Evolutionary conservation across 2,888 invertebrate species (phyloP).

Genomic region (Thumatha senex): DNA sequence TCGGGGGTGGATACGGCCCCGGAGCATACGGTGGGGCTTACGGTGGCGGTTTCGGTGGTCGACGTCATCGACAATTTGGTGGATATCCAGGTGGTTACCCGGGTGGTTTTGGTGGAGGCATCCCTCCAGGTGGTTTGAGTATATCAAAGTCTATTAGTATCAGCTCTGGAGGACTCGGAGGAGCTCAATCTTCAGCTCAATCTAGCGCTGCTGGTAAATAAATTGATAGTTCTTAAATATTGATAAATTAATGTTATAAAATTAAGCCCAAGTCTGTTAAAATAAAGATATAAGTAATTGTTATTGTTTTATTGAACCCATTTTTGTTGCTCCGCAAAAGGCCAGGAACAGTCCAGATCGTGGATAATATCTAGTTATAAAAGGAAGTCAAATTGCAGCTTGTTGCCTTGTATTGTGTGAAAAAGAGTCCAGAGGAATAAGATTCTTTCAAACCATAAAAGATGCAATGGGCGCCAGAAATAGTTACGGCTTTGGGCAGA

Average conservation of each 20-base stretch:
- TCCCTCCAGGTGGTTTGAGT: constrained; percentile 34
- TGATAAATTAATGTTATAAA: not conserved
- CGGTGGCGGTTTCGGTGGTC: not conserved
- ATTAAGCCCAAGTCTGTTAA: too few species aligned
- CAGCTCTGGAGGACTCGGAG: constrained; percentile 24
- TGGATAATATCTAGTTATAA: too few species aligned
- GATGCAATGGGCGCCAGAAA: too few species aligned
- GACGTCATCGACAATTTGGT: not conserved
- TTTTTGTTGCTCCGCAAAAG: too few species aligned
- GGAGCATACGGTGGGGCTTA: not conserved
- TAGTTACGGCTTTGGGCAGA: too few species aligned
- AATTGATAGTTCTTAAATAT: not conserved
- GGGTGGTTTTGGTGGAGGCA: constrained; percentile 6
- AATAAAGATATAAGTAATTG: too few species aligned
- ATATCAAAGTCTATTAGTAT: constrained; percentile 58
- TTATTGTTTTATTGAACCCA: too few species aligned
- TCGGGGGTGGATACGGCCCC: not conserved
- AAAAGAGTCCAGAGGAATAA: too few species aligned
- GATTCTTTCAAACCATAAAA: too few species aligned
- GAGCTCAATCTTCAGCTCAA: constrained; percentile 11
- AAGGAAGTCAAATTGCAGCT: too few species aligned
- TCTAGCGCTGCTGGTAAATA: constrained; percentile 10
- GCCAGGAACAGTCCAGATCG: too few species aligned
- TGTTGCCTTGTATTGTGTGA: too few species aligned
- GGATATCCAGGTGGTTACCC: constrained; percentile 3